phyloP scores from a whole-genome alignment of 2,113 vertebrate genomes.

The Gopherus flavomarginatus region DNA sequence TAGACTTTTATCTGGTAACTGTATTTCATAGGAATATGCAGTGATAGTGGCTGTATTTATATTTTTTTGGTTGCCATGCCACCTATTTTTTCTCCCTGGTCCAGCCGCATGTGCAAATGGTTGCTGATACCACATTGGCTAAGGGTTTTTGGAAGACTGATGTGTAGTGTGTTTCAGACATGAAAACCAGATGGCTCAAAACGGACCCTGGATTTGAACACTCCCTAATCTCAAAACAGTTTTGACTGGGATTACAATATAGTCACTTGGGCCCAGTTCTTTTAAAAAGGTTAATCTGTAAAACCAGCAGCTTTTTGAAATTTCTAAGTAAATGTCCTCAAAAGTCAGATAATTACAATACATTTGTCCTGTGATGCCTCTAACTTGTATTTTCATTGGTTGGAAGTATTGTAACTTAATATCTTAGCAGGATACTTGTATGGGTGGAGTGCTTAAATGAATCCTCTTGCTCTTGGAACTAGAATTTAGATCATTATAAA shows the following conservation, averaged over 20 bases:
- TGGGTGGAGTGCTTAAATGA: not conserved
- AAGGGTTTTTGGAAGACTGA: not conserved
- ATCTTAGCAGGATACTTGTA: not conserved
- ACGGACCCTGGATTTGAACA: too few relatives aligned
- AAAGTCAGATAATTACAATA: not conserved
- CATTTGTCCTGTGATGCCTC: not conserved
- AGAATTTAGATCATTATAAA: not conserved
- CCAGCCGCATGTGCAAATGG: not conserved
- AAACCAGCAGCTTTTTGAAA: not conserved
- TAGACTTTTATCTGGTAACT: not conserved
- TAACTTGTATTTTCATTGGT: not conserved
- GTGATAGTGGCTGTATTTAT: not conserved
- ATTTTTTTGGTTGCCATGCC: not conserved
- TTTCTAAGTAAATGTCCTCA: not conserved
- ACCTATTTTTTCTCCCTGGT: not conserved
- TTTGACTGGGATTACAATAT: not conserved
- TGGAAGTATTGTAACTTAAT: not conserved
- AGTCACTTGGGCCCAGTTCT: not conserved
- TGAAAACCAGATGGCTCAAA: not conserved
- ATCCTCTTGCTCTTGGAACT: not conserved
- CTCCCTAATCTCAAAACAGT: not conserved
- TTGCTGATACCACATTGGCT: not conserved
- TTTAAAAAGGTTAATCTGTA: not conserved
- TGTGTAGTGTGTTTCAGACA: not conserved
- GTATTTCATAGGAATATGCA: not conserved